Evolutionary conservation across 2,888 invertebrate genomes (phyloP), one percentile per base, ranked within the genome.

Genomic region (Zaprionus lineosus): DNA sequence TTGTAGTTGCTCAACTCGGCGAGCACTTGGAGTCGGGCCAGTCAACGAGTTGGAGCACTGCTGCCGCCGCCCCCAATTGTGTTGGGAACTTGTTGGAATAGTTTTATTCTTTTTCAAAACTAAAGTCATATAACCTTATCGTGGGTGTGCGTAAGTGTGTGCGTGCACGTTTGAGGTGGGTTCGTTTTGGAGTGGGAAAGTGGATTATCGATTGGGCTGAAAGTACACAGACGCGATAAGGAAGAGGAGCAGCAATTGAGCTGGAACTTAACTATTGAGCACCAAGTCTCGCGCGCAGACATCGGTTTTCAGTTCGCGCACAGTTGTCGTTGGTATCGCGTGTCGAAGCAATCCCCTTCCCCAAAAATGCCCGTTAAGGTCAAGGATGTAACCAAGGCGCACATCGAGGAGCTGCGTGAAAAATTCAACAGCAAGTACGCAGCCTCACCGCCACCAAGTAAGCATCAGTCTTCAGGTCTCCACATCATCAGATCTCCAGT

Each of bases 381-480:
- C 3, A 58, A 71, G 58, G 70, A 66, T 48, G 84, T 87, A 14
- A 84, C 76, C n/a, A 44, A 66, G 8, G 71, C 74, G 28, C 88
- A 89, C 64, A 83, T 90, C 28, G 84, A 87, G 44, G 84, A 88
- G 31, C 74, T 90, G 64, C 84, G 89, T 40, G 83, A 86, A 48
- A 73, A 73, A 24, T 90, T 90, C 63, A 78, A 86, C 3, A 67
- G 84, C 29, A 87, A 88, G 72, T 85, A 86, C 43, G 85, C 86
- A 56, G 77, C 81, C 8, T 77, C 77, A 26, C 84, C 84, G 16
- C 83, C 86, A 3, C 36, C 82, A 75, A 87, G 88, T 87, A 69
- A 76, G 73, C 43, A 7, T 21, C 21, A 21, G 4, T 21, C 7
- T 21, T n/a, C n/a, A n/a, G n/a, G n/a, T n/a, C n/a, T n/a, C n/a